Evolutionary conservation across 1,140 invertebrate species (phyloP), one percentile per base, ranked within the genome.

Genomic region (Hylaeus anthracinus): DNA sequence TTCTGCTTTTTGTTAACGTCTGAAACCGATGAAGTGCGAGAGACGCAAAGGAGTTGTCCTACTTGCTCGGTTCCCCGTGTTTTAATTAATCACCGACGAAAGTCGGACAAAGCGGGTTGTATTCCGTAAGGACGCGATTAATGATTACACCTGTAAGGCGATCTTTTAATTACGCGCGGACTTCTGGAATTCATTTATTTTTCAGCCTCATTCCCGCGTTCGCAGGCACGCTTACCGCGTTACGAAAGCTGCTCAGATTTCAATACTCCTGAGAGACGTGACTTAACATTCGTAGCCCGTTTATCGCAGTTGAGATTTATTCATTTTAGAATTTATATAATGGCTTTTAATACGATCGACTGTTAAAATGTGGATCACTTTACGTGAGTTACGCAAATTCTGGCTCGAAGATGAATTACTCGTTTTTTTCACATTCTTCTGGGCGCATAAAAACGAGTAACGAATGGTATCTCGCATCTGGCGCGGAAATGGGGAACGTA

Each of bases 1-100:
- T 53, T 67, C 63, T n/a, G 66, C 74, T 82, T 80, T 75, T 86
- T 75, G 66, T 72, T 65, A 72, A 81, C 15, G 37, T 48, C 51
- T 14, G 5, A 14, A 78, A n/a, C 53, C 58, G 70, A 82, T 86
- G 60, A 79, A 76, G 70, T 63, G 51, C 43, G 55, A 39, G 67
- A 26, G 8, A 37, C 41, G 45, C 65, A 67, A 82, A 86, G 72
- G 61, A 55, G 43, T 71, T 26, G 69, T 48, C 26, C 15, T 37
- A 48, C 61, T 58, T 26, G 37, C 26, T 9, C 43, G 56, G 63
- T 69, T 65, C 15, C 39, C 41, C 43, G n/a, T 5, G 39, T 60
- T 66, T 74, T 66, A 74, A 79, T 74, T 79, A 64, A 79, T 71
- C 14, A 41, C 41, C 26, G 5, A 15, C 14, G 3, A 53, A 39